Percentiles rank a stretch among this genome's conserved stretches.
phyloP scores from a whole-genome alignment of 2,888 invertebrate genomes.

The Hypena proboscidalis region DNA sequence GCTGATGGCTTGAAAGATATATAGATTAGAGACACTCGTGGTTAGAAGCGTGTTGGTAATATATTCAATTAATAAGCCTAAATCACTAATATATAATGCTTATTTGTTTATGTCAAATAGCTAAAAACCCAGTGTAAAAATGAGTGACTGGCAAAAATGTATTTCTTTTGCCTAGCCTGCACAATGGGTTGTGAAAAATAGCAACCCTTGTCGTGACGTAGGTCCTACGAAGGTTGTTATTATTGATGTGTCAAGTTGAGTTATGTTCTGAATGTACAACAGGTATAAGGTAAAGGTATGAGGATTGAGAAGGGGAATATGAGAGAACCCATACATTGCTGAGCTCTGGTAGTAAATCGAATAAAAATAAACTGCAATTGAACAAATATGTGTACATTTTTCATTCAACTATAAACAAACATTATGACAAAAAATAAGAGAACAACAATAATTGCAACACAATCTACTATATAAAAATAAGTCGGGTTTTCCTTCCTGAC shows the following conservation, averaged over 20 bases:
- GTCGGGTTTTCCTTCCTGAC: no score
- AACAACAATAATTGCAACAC: no score
- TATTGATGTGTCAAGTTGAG: constrained; percentile 49
- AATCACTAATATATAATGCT: no score
- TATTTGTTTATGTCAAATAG: no score
- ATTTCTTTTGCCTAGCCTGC: constrained; percentile 23
- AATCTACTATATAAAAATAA: no score
- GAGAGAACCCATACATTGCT: constrained; percentile 10
- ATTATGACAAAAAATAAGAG: no score
- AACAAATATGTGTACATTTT: no score
- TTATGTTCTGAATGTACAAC: constrained; percentile 35
- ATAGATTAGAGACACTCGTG: no score
- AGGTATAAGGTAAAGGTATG: constrained; percentile 41
- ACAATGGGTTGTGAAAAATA: constrained; percentile 44
- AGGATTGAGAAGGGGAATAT: constrained; percentile 22
- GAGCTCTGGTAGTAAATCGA: constrained; percentile 4
- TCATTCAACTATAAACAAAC: no score
- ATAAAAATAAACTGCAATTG: background rate
- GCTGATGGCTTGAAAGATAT: no score
- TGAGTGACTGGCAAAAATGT: constrained; percentile 34
- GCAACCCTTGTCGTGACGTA: constrained; percentile 43
- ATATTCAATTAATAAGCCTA: no score
- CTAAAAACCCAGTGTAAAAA: constrained; percentile 11
- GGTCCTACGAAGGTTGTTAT: constrained; percentile 43
- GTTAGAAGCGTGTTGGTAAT: no score